Evolutionary conservation across 2,797 vertebrate genomes (phyloP).

Genomic region (Clarias pachynema): DNA sequence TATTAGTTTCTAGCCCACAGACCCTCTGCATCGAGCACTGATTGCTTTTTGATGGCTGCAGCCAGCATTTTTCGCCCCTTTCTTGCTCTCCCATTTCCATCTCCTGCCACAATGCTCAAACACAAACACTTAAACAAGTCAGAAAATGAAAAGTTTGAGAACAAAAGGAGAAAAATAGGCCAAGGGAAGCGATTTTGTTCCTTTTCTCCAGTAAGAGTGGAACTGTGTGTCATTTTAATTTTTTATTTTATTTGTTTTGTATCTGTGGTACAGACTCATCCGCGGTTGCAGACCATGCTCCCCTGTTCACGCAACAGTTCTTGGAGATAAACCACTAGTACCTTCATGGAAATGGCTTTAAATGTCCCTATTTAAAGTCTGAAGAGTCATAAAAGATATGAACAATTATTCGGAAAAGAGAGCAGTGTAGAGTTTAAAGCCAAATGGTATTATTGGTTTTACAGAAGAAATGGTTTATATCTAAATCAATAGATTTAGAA

Average conservation of each 20-base stretch:
- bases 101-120: constrained; percentile 59
- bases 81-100: constrained; percentile 33
- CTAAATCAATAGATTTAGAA: background rate
- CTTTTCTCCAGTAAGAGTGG: constrained; percentile 38
- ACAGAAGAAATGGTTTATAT: background rate
- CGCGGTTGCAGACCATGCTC: constrained; percentile 12
- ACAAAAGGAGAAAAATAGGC: constrained; percentile 47
- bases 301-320: constrained; percentile 5
- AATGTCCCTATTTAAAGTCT: constrained; percentile 26
- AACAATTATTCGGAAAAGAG: background rate
- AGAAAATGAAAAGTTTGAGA: constrained; percentile 56
- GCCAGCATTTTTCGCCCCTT: constrained; percentile 36
- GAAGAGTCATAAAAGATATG: constrained; percentile 3
- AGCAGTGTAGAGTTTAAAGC: constrained; percentile 2
- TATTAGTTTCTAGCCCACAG: constrained; percentile 64
- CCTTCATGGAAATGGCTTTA: constrained; percentile 30
- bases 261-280: constrained; percentile 26
- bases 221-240: constrained; percentile 35
- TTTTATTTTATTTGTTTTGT: constrained; percentile 2
- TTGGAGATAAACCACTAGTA: constrained; percentile 19
- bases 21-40: constrained; percentile 65
- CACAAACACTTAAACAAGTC: constrained; percentile 66
- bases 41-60: constrained; percentile 75
- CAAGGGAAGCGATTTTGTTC: constrained; percentile 36
- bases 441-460: background rate